These are phyloP conservation scores for Riparia riparia DNA, from an alignment of 2,113 vertebrate genomes.

Conservation along the genomic window DNA sequence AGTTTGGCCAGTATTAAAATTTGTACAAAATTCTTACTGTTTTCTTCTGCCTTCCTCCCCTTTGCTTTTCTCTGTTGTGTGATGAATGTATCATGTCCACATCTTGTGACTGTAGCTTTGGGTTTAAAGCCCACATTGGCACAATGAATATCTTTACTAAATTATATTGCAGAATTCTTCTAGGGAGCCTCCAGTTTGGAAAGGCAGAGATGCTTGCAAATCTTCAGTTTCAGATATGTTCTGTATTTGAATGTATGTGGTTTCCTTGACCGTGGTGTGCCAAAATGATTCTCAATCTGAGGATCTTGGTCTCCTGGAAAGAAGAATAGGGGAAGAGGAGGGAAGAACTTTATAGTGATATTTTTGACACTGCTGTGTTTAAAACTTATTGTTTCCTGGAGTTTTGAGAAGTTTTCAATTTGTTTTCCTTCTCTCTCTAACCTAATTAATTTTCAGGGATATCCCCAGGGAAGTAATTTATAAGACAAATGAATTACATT, in stretches of 20 bases:
- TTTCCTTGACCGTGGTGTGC: background rate
- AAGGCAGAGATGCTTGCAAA: constrained; percentile 12
- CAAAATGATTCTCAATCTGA: background rate
- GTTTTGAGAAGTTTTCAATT: constrained; percentile 48
- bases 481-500: constrained; percentile 57
- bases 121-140: background rate
- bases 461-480: constrained; percentile 38
- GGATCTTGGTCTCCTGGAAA: background rate
- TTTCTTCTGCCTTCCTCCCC: background rate
- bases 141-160: constrained; percentile 5
- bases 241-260: background rate
- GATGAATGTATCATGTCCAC: background rate
- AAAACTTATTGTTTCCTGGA: constrained; percentile 20
- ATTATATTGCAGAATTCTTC: constrained; percentile 26
- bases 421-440: constrained; percentile 57
- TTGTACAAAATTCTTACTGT: background rate
- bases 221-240: background rate
- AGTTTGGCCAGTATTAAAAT: background rate
- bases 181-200: background rate
- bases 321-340: background rate
- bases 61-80: constrained; percentile 22
- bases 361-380: background rate
- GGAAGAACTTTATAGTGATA: background rate
- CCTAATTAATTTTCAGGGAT: constrained; percentile 57
- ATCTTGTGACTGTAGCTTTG: constrained; percentile 42